Evolutionary conservation across 2,888 invertebrate genomes (phyloP).

Genomic region (Drosophila mulleri): DNA sequence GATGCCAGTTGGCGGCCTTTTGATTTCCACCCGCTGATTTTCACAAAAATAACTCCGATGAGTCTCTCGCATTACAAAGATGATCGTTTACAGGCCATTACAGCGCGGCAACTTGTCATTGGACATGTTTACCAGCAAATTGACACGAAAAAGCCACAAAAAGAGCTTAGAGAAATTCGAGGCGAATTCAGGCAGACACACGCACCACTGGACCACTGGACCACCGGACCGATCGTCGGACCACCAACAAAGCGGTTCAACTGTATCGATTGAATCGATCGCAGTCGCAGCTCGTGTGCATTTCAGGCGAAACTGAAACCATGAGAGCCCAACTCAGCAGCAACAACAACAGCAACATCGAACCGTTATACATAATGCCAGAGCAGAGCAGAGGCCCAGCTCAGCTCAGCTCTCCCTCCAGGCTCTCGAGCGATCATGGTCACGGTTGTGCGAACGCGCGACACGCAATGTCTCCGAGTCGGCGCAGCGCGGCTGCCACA

Average conservation of each 20-base stretch:
- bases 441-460: conserved; percentile 54
- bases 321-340: conserved; percentile 42
- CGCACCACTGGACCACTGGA: conserved; percentile 8
- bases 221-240: neutral
- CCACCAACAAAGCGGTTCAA: conserved; percentile 49
- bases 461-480: conserved; percentile 51
- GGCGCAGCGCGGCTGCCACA: conserved; percentile 32
- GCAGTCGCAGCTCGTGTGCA: conserved; percentile 42
- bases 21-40: conserved; percentile 53
- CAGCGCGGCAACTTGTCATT: conserved; percentile 60
- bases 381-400: conserved; percentile 3
- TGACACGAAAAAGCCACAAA: conserved; percentile 69
- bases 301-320: conserved; percentile 70
- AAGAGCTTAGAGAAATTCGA: conserved; percentile 68
- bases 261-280: conserved; percentile 33
- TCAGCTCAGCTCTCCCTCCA: conserved; percentile 1
- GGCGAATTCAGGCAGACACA: conserved; percentile 38
- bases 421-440: conserved; percentile 35
- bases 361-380: conserved; percentile 28
- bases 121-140: conserved; percentile 68
- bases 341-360: conserved; percentile 48
- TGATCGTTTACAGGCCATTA: conserved; percentile 62
- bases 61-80: conserved; percentile 46
- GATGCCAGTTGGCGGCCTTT: neutral
- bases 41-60: conserved; percentile 23